Evolutionary conservation across 2,113 vertebrate genomes (phyloP), one percentile per base, ranked within the genome.

Genomic region (cattle (Bos taurus)): DNA sequence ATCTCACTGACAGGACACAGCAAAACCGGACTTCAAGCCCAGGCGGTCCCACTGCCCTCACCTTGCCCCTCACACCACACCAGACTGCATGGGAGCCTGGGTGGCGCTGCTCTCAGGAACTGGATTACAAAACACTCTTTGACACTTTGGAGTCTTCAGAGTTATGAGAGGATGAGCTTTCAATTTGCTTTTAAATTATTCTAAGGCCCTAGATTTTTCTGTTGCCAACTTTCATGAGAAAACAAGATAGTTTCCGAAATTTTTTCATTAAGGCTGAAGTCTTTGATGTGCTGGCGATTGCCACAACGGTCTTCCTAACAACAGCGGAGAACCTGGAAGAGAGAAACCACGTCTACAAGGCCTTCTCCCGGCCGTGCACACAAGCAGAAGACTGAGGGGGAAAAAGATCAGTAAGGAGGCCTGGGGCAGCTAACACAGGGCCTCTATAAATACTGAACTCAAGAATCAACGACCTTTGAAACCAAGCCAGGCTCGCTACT

Each of bases 151-250:
- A 59, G 56, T 88, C 57, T 95, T 85, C 82, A 84, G 16, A 77
- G 64, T 52, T 86, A 15, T 7, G 28, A 83, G 80, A 60, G 89
- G 46, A 67, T 9, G 85, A 81, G 89, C 88, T 59, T n/a, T 36
- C 25, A 82, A 30, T 54, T 57, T 74, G 30, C 36, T 90, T 97
- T 83, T 74, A 84, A 78, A 64, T 92, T 83, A 52, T 36, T 87
- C 59, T 50, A 78, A 33, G 43, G 30, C 7, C 85, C 59, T 43
- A 91, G 74, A 48, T 67, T 86, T 91, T 88, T 50, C n/a, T 74
- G 40, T 50, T 77, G 60, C n/a, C 25, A 82, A 26, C 89, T 84
- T 95, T 94, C 46, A 50, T 21, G 33, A 60, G 64, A 85, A 94
- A 93, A 88, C 25, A 81, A 56, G 88, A 60, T 46, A 17, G 78